Evolutionary conservation across 2,797 vertebrate species (phyloP).

Genomic region (Dromococcyx pavoninus): DNA sequence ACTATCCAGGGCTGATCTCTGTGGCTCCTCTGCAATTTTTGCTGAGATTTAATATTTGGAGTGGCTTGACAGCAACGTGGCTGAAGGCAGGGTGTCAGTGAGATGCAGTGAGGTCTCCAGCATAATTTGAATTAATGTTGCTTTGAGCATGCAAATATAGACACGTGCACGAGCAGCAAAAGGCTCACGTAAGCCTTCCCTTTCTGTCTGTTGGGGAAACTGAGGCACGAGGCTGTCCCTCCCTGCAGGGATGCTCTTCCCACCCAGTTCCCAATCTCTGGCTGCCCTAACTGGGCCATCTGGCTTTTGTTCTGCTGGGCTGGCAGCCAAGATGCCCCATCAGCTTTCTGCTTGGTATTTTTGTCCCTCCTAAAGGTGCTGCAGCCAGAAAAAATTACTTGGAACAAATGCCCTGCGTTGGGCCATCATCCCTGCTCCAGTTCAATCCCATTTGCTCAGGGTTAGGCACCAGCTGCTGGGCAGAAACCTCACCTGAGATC

Average conservation of each 20-base stretch:
- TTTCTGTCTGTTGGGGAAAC: neutral
- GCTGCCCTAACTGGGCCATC: neutral
- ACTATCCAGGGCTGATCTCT: neutral
- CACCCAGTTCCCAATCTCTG: neutral
- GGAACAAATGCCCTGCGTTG: rapidly evolving
- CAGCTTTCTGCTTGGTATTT: neutral
- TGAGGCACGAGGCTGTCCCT: neutral
- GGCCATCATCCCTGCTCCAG: rapidly evolving
- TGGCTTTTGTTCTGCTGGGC: neutral
- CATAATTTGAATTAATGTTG: neutral
- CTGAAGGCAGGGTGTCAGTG: rapidly evolving
- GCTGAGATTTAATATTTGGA: neutral
- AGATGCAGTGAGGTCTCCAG: neutral
- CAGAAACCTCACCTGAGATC: neutral
- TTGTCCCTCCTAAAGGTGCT: neutral
- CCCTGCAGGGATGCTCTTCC: neutral
- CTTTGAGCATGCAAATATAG: neutral
- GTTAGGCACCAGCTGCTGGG: neutral
- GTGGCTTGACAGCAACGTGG: neutral
- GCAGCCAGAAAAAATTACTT: neutral
- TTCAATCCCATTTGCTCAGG: rapidly evolving
- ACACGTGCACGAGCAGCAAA: rapidly evolving
- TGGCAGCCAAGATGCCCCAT: neutral
- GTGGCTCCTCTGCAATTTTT: neutral
- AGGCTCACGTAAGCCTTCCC: rapidly evolving